Evolutionary conservation across 1,140 invertebrate genomes (phyloP).

Genomic region (Neodiprion fabricii): DNA sequence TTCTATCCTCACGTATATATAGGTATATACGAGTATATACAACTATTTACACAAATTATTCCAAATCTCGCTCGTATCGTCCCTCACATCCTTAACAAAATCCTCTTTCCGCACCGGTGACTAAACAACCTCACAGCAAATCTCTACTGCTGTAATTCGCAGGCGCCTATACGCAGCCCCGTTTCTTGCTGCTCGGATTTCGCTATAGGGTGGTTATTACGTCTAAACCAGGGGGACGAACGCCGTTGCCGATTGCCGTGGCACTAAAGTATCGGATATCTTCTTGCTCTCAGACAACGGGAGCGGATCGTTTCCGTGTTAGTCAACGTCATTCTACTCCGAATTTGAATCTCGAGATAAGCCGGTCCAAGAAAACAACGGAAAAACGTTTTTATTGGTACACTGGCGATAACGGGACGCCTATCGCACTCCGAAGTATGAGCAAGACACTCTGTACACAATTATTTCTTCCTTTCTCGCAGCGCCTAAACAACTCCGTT

Average conservation of each 20-base stretch:
- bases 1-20: no score
- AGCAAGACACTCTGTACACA: background rate
- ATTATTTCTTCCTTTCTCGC: background rate
- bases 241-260: background rate
- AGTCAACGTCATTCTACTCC: background rate
- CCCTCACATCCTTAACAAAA: background rate
- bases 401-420: background rate
- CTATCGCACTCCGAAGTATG: background rate
- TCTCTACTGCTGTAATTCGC: no score
- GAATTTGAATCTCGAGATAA: background rate
- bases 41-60: constrained; percentile 4
- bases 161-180: no score
- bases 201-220: no score
- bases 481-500: no score
- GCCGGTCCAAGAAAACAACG: background rate
- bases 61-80: constrained; percentile 1
- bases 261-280: constrained; percentile 4
- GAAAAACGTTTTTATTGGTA: background rate
- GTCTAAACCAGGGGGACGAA: no score
- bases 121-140: no score
- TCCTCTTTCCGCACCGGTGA: background rate
- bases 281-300: background rate
- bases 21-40: background rate
- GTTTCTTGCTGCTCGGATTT: no score
- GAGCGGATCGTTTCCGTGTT: background rate